These are phyloP conservation scores for Nycteola revayana DNA, from an alignment of 2,888 invertebrate species.

Conservation along the genomic window DNA sequence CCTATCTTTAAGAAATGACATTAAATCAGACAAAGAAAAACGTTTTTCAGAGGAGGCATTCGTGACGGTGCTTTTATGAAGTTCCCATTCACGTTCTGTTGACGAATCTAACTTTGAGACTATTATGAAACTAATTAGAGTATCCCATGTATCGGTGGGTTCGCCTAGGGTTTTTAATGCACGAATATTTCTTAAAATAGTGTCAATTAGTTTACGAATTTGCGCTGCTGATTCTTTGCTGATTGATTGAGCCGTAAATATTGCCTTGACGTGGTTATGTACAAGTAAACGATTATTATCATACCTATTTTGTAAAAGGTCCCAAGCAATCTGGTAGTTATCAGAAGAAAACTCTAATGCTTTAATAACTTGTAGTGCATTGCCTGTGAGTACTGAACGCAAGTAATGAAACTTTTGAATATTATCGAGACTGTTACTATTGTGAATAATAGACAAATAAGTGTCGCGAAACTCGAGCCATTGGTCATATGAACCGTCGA, in stretches of 20 bases:
- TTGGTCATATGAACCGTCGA: conserved; percentile 22
- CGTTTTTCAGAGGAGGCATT: too few species aligned
- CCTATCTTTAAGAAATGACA: too few species aligned
- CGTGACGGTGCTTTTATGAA: too few species aligned
- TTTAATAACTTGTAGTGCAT: conserved; percentile 11
- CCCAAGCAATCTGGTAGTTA: conserved; percentile 19
- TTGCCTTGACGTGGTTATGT: conserved; percentile 11
- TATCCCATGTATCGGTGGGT: too few species aligned
- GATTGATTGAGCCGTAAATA: conserved; percentile 13
- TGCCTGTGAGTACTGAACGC: conserved; percentile 14
- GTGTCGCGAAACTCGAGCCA: conserved; percentile 24
- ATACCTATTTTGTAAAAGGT: conserved; percentile 6
- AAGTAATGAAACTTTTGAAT: conserved; percentile 25
- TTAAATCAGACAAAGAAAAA: too few species aligned
- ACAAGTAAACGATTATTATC: conserved; percentile 16
- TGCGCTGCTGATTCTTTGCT: conserved; percentile 18
- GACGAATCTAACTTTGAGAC: too few species aligned
- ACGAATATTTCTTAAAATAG: conserved; percentile 16
- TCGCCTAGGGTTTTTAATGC: too few species aligned
- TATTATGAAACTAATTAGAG: too few species aligned
- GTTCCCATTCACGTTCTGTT: too few species aligned
- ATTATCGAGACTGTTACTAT: conserved; percentile 5
- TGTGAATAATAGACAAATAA: conserved; percentile 18
- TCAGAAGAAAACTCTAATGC: conserved; percentile 15
- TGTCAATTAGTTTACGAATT: conserved; percentile 21